Base-by-base conservation (phyloP, 1,140 invertebrate species). In the Trichonephila clavipes region DNA sequence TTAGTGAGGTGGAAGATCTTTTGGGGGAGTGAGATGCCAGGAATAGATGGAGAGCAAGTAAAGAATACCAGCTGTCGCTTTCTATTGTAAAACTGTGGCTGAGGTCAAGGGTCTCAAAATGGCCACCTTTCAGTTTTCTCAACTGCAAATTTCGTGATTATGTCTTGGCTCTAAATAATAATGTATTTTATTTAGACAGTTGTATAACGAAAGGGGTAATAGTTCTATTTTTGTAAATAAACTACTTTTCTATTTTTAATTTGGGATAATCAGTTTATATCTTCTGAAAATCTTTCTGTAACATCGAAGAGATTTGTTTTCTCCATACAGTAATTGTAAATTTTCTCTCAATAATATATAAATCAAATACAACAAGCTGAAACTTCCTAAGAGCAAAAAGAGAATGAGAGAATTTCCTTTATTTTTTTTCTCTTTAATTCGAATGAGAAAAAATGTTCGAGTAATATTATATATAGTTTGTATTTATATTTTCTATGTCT, bases 61-160 rank as follows among this genome's bases (percentile, higher is more conserved):
- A 91, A 91, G 90, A 91, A 85, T 91, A n/a, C 90, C 90, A 91
- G 90, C 90, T 91, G 90, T 91, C 90, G 81, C 90, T 59, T 85
- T 66, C 21, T 66, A 62, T 91, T 90, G 69, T 77, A 77, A 69
- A 44, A 58, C 61, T 34, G 28, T 14, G 40, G 72, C 51, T 19
- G 24, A 77, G 90, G 90, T 91, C 90, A 83, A 64, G 72, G 62
- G n/a, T 81, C 88, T 72, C 87, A 72, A 88, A 88, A 88, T 72
- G 87, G 87, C 87, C 64, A 58, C 87, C 87, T 88, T 88, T 88
- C 87, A 51, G 28, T 69, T 66, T 8, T 88, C 40, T 51, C 19
- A 69, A 40, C 87, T 44, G 12, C 34, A 24, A 34, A n/a, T 72
- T 34, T 24, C 40, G 28, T 69, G 87, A 69, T 88, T 8, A 58